Percentiles rank a stretch among this genome's conserved stretches.
Evolutionary conservation across 1,140 invertebrate species (phyloP).

Genomic region (Musca domestica): DNA sequence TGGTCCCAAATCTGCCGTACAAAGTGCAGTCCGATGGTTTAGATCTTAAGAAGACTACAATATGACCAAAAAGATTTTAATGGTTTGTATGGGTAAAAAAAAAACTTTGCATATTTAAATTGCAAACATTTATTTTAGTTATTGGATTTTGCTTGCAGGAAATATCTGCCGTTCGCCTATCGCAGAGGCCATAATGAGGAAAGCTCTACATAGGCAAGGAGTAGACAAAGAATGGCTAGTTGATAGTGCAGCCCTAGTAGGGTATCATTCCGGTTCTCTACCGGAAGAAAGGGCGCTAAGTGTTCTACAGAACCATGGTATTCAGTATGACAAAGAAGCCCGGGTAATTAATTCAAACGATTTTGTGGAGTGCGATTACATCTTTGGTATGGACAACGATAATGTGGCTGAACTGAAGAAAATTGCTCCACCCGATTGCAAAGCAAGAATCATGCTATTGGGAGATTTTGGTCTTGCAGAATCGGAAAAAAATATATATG

Average conservation of each 20-base stretch:
- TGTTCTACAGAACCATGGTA: slow-evolving; percentile 62
- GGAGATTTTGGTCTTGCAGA: slow-evolving; percentile 74
- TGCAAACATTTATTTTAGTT: no score
- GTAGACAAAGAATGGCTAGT: slow-evolving; percentile 73
- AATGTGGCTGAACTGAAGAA: slow-evolving; percentile 70
- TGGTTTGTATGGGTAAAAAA: slow-evolving; percentile 61
- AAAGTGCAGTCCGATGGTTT: no score
- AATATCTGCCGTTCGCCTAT: slow-evolving; percentile 96
- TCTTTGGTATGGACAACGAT: slow-evolving; percentile 85
- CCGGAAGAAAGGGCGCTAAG: slow-evolving; percentile 74
- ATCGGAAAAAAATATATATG: slow-evolving; percentile 73
- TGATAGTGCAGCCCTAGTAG: slow-evolving; percentile 82
- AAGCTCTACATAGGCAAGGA: slow-evolving; percentile 64
- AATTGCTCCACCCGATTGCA: slow-evolving; percentile 57
- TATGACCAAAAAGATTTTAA: slow-evolving; percentile 54
- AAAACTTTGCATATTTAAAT: no score
- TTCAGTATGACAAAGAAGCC: slow-evolving; percentile 65
- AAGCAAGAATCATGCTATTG: slow-evolving; percentile 71
- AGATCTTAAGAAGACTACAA: no score
- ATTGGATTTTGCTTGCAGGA: slow-evolving; percentile 58
- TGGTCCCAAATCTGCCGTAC: no score
- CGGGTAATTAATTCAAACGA: slow-evolving; percentile 70
- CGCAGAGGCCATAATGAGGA: slow-evolving; percentile 81
- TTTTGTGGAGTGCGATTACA: slow-evolving; percentile 76
- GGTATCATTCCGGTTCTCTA: slow-evolving; percentile 77